Evolutionary conservation across 2,113 vertebrate species (phyloP), one percentile per base, ranked within the genome.

Genomic region (Ammodytes dubius): DNA sequence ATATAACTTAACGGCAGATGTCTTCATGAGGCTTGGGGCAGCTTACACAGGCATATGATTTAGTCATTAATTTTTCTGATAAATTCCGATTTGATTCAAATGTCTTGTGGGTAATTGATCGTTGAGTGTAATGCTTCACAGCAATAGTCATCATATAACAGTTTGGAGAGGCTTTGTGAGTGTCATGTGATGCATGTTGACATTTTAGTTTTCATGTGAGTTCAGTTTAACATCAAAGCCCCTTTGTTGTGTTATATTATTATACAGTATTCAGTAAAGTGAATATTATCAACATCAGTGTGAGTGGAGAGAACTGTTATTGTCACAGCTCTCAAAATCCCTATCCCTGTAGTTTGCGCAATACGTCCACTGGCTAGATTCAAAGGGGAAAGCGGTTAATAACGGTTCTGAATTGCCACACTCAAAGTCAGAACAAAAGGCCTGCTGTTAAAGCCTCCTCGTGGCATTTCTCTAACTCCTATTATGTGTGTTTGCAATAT

Each of bases 41-140:
- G 66, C 35, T 52, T 13, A 15, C 9, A 58, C 49, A 42, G 14
- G 14, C 58, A 45, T 57, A 54, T 35, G 46, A 59, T 70, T 68
- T 47, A 39, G 9, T 82, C 43, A 59, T 4, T 70, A 47, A 84
- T 60, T 58, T 71, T 17, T 66, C 39, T 61, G 60, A 60, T 14
- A 27, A 35, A 12, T 70, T 49, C 40, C 35, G 43, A 19, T 61
- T 57, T 53, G 39, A 56, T 56, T 63, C 19, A 53, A 8, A 52
- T 58, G 15, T 70, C 37, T 72, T 47, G 40, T 53, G 6, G 73
- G 49, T 70, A 56, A 43, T 40, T 64, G 39, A n/a, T 69, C n/a
- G 13, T 37, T 66, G 67, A 47, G 53, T 39, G 49, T 39, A 7
- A 9, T 2, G 9, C 43, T 17, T 59, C 43, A 27, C 19, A 3